These are phyloP conservation scores for Platyura marginata DNA, from an alignment of 1,140 invertebrate species.

Conservation along the genomic window DNA sequence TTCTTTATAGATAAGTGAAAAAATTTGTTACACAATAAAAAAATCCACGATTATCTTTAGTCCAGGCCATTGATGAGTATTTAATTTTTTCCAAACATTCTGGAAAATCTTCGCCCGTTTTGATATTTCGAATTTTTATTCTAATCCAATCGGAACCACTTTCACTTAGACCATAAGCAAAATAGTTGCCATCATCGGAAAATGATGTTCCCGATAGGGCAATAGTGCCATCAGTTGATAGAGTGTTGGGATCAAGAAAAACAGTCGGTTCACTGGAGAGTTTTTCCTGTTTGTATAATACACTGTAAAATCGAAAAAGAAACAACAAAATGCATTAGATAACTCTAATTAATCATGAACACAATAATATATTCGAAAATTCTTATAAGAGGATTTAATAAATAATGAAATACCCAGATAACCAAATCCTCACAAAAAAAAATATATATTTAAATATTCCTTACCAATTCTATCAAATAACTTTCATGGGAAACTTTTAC, in stretches of 20 bases:
- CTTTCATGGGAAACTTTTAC: too few relatives aligned
- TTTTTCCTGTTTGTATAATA: conserved; percentile 77
- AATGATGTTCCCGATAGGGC: conserved; percentile 63
- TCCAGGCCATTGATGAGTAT: conserved; percentile 83
- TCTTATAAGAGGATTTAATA: too few relatives aligned
- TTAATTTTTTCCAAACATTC: conserved; percentile 84
- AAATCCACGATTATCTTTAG: conserved; percentile 83
- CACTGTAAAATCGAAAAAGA: conserved; percentile 34
- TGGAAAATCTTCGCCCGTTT: conserved; percentile 65
- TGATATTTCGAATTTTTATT: conserved; percentile 65
- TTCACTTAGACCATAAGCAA: conserved; percentile 80
- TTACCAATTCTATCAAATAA: too few relatives aligned
- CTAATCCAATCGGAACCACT: conserved; percentile 94
- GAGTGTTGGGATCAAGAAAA: conserved; percentile 89
- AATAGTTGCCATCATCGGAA: conserved; percentile 76
- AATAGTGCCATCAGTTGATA: conserved; percentile 87
- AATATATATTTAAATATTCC: too few relatives aligned
- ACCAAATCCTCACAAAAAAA: too few relatives aligned
- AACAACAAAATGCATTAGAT: conserved; percentile 1
- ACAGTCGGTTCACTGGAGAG: conserved; percentile 60
- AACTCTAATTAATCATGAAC: conserved; percentile 3
- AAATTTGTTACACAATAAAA: conserved; percentile 76
- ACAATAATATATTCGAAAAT: conserved; percentile 2
- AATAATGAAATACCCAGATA: too few relatives aligned
- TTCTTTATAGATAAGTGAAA: too few relatives aligned